Percentiles rank a stretch among this genome's conserved stretches.
Evolutionary conservation across 1,140 invertebrate genomes (phyloP).

Genomic region (Leptinotarsa defecta): DNA sequence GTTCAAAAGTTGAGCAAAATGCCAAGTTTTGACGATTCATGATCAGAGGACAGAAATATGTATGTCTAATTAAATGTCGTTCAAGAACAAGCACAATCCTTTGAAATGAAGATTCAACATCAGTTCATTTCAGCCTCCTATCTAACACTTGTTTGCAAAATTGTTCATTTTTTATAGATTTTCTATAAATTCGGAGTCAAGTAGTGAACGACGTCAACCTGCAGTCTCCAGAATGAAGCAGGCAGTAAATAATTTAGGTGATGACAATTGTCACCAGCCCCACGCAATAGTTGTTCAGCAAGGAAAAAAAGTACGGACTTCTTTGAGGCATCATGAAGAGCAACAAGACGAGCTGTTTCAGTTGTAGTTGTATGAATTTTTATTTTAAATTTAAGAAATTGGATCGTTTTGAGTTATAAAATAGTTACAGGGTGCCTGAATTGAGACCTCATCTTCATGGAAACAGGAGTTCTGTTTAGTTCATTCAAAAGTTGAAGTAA

Average conservation of each 20-base stretch:
- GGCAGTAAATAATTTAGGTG: constrained; percentile 45
- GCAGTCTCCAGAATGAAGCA: constrained; percentile 54
- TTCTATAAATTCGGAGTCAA: constrained; percentile 45
- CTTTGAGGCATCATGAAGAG: constrained; percentile 77
- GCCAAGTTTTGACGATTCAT: too few species aligned
- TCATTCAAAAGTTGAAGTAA: too few species aligned
- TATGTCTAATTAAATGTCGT: too few species aligned
- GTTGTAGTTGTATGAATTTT: constrained; percentile 68
- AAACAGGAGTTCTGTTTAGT: too few species aligned
- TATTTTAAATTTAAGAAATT: too few species aligned
- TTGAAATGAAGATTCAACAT: too few species aligned
- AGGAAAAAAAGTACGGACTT: constrained; percentile 75
- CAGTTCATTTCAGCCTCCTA: neutral
- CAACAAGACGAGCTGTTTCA: constrained; percentile 88
- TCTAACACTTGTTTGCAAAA: neutral
- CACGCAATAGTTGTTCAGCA: constrained; percentile 77
- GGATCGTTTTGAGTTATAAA: too few species aligned
- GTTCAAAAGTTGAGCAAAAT: too few species aligned
- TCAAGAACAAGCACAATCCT: too few species aligned
- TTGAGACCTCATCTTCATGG: too few species aligned
- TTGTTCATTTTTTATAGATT: constrained; percentile 33
- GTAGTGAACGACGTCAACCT: constrained; percentile 49
- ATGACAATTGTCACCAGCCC: constrained; percentile 52
- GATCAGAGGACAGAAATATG: too few species aligned
- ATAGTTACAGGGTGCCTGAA: too few species aligned